Evolutionary conservation across 1,140 invertebrate genomes (phyloP).

Genomic region (Drosophila bocqueti): DNA sequence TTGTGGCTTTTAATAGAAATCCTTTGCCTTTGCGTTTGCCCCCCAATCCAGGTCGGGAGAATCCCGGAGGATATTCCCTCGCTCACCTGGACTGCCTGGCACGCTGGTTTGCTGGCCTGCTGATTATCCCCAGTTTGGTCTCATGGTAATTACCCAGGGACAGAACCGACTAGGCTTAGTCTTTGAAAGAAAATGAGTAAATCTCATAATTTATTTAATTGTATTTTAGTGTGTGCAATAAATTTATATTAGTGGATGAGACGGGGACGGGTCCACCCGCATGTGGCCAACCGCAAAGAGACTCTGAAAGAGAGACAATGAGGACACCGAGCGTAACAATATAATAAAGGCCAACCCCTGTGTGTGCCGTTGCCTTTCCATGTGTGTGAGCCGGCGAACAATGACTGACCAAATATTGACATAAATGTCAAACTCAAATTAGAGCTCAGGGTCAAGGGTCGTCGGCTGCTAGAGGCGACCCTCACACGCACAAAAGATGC

Average conservation of each 20-base stretch:
- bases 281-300: constrained; percentile 51
- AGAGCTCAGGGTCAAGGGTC: constrained; percentile 84
- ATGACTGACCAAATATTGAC: constrained; percentile 84
- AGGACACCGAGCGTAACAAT: constrained; percentile 80
- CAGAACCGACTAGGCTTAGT: constrained; percentile 21
- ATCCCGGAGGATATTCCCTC: background rate
- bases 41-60: background rate
- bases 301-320: constrained; percentile 38
- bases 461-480: constrained; percentile 34
- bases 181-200: constrained; percentile 51
- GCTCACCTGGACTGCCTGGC: constrained; percentile 50
- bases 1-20: constrained; percentile 82
- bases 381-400: constrained; percentile 61
- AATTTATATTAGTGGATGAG: constrained; percentile 74
- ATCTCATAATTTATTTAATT: constrained; percentile 84
- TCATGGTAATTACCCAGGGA: constrained; percentile 37
- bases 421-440: constrained; percentile 85
- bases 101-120: background rate
- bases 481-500: constrained; percentile 52
- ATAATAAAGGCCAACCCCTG: constrained; percentile 58
- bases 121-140: constrained; percentile 56
- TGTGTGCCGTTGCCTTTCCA: constrained; percentile 3
- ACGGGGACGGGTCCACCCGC: constrained; percentile 48
- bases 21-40: constrained; percentile 54
- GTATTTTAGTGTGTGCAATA: constrained; percentile 82